Base-by-base conservation (phyloP, 2,888 invertebrate species). In the Hydriomena furcata region DNA sequence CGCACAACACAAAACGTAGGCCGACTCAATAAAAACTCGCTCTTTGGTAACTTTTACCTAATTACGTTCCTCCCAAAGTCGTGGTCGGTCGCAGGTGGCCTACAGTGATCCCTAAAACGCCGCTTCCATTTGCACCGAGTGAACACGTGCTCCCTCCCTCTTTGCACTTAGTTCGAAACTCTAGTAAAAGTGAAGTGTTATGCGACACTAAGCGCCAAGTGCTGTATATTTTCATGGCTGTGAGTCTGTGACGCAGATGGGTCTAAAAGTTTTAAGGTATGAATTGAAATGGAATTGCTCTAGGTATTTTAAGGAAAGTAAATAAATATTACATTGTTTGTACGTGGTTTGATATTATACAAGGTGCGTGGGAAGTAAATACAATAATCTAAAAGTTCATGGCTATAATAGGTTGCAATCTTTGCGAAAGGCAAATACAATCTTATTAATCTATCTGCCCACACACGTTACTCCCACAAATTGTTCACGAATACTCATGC, bases 151-250 rank as follows among this genome's bases (percentile, higher is more conserved):
- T 71, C 66, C 74, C 35, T 25, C 35, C 41, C 47, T 74, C 77
- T 86, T 83, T 65, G 73, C 86, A 84, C 86, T 82, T 76, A 74
- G 71, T 77, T 77, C 75, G 60, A 78, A 85, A 72, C 82, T 73
- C 68, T 73, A 52, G 73, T 82, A 75, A 81, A 82, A 79, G 76
- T 78, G 70, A 79, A 84, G 79, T 79, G 84, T 79, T 83, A 72
- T 64, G 65, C 58, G 59, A 57, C 55, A 57, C 43, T 52, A 34
- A 47, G 38, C 42, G 56, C 31, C 43, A 46, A 55, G 55, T 51
- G 52, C 55, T 55, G 40, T 52, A 52, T 52, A 52, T 40, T 53
- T 58, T 55, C 58, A 60, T 60, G 55, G 50, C 52, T 52, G 51
- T 52, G 47, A 52, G 53, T 34, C 41, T 58, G 53, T 49, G 52